These are phyloP conservation scores for Chromobotia macracanthus DNA, from an alignment of 2,797 vertebrate genomes.

Conservation along the genomic window DNA sequence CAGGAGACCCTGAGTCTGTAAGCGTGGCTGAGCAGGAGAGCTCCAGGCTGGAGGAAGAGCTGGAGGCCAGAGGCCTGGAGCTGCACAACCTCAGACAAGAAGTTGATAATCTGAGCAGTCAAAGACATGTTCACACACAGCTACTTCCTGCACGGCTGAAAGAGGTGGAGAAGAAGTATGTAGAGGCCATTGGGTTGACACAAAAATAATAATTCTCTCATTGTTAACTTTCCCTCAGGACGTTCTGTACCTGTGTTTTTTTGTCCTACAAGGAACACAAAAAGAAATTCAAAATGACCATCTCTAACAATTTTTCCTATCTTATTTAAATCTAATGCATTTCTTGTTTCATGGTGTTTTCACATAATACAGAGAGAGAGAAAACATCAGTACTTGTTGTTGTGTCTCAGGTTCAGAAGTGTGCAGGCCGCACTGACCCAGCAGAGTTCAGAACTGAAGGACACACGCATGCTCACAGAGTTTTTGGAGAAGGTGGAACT, in stretches of 20 bases:
- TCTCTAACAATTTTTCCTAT: no score
- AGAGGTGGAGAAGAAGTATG: conserved; percentile 78
- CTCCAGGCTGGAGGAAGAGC: conserved; percentile 79
- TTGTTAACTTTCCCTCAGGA: no score
- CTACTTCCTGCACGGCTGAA: conserved; percentile 80
- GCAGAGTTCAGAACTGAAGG: conserved; percentile 81
- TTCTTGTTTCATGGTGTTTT: no score
- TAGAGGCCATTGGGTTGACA: conserved; percentile 5
- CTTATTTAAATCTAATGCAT: no score
- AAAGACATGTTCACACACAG: conserved; percentile 69
- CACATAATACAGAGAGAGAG: no score
- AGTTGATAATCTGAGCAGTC: conserved; percentile 64
- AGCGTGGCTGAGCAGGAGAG: conserved; percentile 80
- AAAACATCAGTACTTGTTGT: neutral
- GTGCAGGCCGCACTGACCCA: conserved; percentile 78
- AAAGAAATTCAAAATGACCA: no score
- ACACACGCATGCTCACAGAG: conserved; percentile 85
- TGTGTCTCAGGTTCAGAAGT: conserved; percentile 72
- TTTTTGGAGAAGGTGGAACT: conserved; percentile 86
- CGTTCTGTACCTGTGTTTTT: no score
- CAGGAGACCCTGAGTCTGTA: conserved; percentile 77
- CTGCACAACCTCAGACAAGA: conserved; percentile 76
- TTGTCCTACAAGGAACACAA: no score
- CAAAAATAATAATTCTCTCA: no score
- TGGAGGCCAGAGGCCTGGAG: conserved; percentile 75